Base-by-base conservation (phyloP, 2,113 vertebrate species). In the Gallinago jamesoni region DNA sequence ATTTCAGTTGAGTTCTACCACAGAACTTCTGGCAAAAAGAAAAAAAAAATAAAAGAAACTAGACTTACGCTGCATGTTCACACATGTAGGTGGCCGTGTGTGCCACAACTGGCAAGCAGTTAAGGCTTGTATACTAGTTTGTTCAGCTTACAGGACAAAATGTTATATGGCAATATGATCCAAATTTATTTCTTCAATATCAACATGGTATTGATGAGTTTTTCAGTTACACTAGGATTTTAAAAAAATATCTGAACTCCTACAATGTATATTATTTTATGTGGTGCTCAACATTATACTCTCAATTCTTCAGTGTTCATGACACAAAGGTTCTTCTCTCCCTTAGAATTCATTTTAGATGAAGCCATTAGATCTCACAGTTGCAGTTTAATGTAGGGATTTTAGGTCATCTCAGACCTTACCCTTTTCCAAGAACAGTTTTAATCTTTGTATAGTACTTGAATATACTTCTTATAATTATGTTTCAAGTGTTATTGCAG, bases 401-500 rank as follows among this genome's bases (percentile, higher is more conserved):
- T 93, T 96, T 55, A 96, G 95, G 94, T 93, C 93, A 97, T 87
- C 78, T 80, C 74, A 80, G 78, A 96, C 93, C 62, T 85, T 96
- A 94, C 77, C 94, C 90, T 70, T 89, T 93, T 70, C 90, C 78
- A 96, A 91, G 94, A 94, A 88, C 25, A 62, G 74, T 90, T 95
- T 96, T 94, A 95, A 95, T 96, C 89, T 96, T 96, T 79, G 82
- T 53, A 87, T 60, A 88, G 75, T 27, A 93, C 84, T 91, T 94
- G 75, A 93, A 95, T 85, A 90, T 70, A 85, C 87, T 90, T 87
- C 48, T 94, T 90, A 80, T 85, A 97, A 97, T 96, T 96, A 96
- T 25, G 53, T 84, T 94, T 93, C 89, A 90, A 96, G 87, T 91
- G 90, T 93, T 96, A 96, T 95, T 97, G 90, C 93, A 83, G 96